Evolutionary conservation across 2,797 vertebrate genomes (phyloP).

Genomic region (Loriculus beryllinus): DNA sequence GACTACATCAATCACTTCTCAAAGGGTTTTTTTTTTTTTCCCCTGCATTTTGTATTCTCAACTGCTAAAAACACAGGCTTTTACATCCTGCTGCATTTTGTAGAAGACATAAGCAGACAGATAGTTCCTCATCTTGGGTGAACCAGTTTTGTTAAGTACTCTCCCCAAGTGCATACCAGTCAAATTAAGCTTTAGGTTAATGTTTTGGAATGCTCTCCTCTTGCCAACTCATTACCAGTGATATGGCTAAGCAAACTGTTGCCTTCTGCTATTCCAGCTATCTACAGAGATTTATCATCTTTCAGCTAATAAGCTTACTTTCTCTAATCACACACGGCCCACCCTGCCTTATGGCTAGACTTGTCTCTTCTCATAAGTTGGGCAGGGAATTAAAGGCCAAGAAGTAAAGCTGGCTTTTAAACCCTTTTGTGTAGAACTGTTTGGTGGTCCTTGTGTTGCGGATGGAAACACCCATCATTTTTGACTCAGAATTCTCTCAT

Average conservation of each 20-base stretch:
- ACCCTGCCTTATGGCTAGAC: conserved; percentile 14
- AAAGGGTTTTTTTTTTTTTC: not conserved
- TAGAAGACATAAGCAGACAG: conserved; percentile 1
- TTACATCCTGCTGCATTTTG: not conserved
- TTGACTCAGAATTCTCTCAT: not conserved
- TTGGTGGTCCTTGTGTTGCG: not conserved
- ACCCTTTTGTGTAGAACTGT: not conserved
- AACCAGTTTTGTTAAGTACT: not conserved
- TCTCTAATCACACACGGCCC: not conserved
- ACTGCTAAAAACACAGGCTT: not conserved
- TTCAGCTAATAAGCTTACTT: conserved; percentile 47
- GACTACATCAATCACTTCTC: conserved; percentile 9
- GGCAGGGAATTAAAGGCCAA: not conserved
- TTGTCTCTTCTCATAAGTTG: not conserved
- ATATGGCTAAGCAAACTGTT: conserved; percentile 33
- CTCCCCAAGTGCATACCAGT: not conserved
- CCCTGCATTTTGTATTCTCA: conserved; percentile 11
- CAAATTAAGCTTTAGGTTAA: conserved; percentile 36
- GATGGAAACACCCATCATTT: not conserved
- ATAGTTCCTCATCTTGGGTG: not conserved
- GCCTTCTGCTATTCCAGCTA: conserved; percentile 38
- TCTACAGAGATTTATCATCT: conserved; percentile 4
- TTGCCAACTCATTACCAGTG: conserved; percentile 44
- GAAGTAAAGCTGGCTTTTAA: not conserved
- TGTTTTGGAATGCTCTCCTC: not conserved